Base-by-base conservation (phyloP, 2,888 invertebrate genomes). In the Sarcophaga subvicina region DNA sequence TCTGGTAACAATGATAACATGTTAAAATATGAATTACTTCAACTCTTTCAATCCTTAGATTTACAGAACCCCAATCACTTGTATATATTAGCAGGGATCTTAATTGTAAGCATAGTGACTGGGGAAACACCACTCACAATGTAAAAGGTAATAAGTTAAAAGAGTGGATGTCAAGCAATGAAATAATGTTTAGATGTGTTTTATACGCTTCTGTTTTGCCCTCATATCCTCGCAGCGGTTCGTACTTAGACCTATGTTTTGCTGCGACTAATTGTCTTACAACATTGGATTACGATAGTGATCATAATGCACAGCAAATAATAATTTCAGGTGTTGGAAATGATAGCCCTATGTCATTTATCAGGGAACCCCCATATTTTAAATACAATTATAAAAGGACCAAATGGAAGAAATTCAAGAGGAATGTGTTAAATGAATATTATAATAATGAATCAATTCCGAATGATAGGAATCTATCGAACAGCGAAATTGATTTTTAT, bases 281-380 rank as follows among this genome's bases (percentile, higher is more conserved):
- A 37, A 37, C 37, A 37, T 37, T 45, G 27, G 66, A 66, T 45
- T 66, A 66, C 11, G 66, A 66, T 66, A 66, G 37, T 14, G 66
- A 66, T 11, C 45, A 37, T 66, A 66, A 66, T n/a, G 37, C 37
- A n/a, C 5, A 45, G 8, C 66, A 45, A 66, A 66, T 66, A 17
- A 5, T 10, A n/a, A 10, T 37, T 66, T 4, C 17, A 66, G 20
- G 45, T 2, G 17, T 25, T 20, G 25, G 4, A 17, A 66, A 37
- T 66, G 27, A 66, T 17, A 27, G 37, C n/a, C 37, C n/a, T 8
- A 17, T 66, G 11, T n/a, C 17, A 12, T 17, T 66, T 17, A 37
- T 66, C n/a, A 66, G 45, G 4, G 66, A 37, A 37, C 10, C n/a
- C 10, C 11, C n/a, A 0, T 6, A n/a, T 45, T 1, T 10, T 3